Conservation (phyloP, 2,113 vertebrate species). For the Ictalurus furcatus region DNA sequence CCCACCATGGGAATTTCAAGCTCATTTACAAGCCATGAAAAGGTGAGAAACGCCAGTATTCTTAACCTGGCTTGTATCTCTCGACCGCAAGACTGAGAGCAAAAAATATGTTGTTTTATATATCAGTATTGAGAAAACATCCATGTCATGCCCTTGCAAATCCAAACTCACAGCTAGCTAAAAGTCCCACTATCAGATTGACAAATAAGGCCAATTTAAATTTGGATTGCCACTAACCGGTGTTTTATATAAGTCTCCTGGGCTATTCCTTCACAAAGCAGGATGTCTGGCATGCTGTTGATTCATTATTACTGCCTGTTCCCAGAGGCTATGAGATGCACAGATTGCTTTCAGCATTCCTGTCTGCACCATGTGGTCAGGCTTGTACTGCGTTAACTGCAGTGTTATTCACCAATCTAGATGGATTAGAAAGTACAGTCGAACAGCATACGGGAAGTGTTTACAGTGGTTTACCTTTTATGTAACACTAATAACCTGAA, state of each 20-base stretch:
- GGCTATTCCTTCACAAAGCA: slow-evolving; percentile 10
- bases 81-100: not conserved
- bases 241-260: slow-evolving; percentile 10
- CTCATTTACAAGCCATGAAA: slow-evolving; percentile 13
- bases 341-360: slow-evolving; percentile 23
- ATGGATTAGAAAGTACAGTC: slow-evolving; percentile 6
- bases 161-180: not conserved
- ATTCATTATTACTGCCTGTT: slow-evolving; percentile 26
- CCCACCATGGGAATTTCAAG: not conserved
- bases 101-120: not conserved
- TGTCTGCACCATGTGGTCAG: slow-evolving; percentile 6
- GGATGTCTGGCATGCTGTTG: slow-evolving; percentile 22
- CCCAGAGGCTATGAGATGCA: slow-evolving; percentile 21
- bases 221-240: not conserved
- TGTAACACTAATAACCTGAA: not conserved
- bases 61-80: not conserved
- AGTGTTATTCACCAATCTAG: slow-evolving; percentile 13
- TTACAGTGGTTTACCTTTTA: slow-evolving; percentile 9
- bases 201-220: slow-evolving; percentile 1
- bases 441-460: not conserved
- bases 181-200: not conserved
- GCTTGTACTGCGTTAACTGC: not conserved
- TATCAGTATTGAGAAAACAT: not conserved
- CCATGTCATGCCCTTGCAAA: not conserved
- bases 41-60: not conserved